Evolutionary conservation across 2,888 invertebrate species (phyloP).

Genomic region (Dynastes grantii): DNA sequence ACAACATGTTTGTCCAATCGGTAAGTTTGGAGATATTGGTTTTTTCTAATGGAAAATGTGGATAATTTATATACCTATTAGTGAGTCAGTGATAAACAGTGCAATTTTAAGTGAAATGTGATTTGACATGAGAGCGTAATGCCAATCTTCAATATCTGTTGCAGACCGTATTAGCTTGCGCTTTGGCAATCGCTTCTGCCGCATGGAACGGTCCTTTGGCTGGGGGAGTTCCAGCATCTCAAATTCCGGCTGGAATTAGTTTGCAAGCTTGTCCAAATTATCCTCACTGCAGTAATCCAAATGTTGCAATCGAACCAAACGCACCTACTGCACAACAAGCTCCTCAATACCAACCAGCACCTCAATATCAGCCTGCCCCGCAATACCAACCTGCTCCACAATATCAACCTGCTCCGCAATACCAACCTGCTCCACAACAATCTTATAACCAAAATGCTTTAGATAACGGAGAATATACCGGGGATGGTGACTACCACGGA

Average conservation of each 20-base stretch:
- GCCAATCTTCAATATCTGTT: conserved; percentile 50
- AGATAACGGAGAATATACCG: conserved; percentile 67
- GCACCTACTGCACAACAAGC: conserved; percentile 59
- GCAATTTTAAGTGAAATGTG: conserved; percentile 14
- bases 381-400: conserved; percentile 55
- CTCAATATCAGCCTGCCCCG: conserved; percentile 58
- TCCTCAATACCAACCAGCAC: conserved; percentile 54
- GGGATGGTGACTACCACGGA: conserved; percentile 69
- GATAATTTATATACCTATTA: not conserved
- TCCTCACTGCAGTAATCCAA: conserved; percentile 68
- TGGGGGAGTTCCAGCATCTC: conserved; percentile 67
- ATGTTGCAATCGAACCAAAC: conserved; percentile 66
- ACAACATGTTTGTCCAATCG: conserved; percentile 70
- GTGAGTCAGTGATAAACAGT: not conserved
- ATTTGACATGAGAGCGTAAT: not conserved
- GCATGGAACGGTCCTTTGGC: conserved; percentile 68
- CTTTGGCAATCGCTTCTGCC: conserved; percentile 63
- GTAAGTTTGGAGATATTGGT: conserved; percentile 61
- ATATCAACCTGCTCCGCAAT: conserved; percentile 55
- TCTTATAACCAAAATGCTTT: conserved; percentile 60
- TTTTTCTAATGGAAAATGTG: conserved; percentile 12
- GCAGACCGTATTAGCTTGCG: conserved; percentile 67
- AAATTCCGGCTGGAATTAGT: conserved; percentile 68
- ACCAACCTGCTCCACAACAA: conserved; percentile 54
- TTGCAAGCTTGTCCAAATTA: conserved; percentile 69